Evolutionary conservation across 1,140 invertebrate genomes (phyloP).

Genomic region (Dendroctonus ponderosae): DNA sequence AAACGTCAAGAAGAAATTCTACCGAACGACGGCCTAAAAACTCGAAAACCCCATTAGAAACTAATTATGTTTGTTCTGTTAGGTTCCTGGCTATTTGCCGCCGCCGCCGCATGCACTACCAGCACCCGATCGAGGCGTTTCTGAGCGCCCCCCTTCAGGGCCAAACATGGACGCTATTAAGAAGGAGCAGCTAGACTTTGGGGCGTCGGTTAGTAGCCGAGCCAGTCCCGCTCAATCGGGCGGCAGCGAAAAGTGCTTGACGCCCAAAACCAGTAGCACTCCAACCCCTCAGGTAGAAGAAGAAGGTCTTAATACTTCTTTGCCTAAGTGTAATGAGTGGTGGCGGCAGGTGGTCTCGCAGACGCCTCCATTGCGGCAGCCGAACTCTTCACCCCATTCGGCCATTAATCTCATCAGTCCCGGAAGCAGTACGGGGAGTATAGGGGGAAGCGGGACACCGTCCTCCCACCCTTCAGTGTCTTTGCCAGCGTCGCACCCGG

Average conservation of each 20-base stretch:
- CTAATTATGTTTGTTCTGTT: slow-evolving; percentile 16
- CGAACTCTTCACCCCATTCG: slow-evolving; percentile 54
- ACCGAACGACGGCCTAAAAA: no score
- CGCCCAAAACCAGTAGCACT: slow-evolving; percentile 45
- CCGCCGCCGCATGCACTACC: slow-evolving; percentile 36
- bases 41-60: no score
- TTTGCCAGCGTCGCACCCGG: slow-evolving; percentile 63
- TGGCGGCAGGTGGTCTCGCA: slow-evolving; percentile 37
- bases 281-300: slow-evolving; percentile 39
- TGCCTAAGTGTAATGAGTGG: neutral
- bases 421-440: slow-evolving; percentile 56
- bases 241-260: slow-evolving; percentile 42
- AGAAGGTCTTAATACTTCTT: neutral
- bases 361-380: slow-evolving; percentile 52
- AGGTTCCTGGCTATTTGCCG: slow-evolving; percentile 62
- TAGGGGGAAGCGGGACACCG: slow-evolving; percentile 67
- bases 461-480: slow-evolving; percentile 57
- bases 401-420: slow-evolving; percentile 63
- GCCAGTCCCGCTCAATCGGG: slow-evolving; percentile 40
- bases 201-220: slow-evolving; percentile 15
- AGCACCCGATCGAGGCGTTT: slow-evolving; percentile 25
- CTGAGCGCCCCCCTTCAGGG: slow-evolving; percentile 42
- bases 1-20: no score
- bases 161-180: slow-evolving; percentile 57
- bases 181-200: slow-evolving; percentile 61